Percentiles rank a stretch among this genome's conserved stretches.
Conservation (phyloP, 2,888 invertebrate species). For the Carcina quercana region DNA sequence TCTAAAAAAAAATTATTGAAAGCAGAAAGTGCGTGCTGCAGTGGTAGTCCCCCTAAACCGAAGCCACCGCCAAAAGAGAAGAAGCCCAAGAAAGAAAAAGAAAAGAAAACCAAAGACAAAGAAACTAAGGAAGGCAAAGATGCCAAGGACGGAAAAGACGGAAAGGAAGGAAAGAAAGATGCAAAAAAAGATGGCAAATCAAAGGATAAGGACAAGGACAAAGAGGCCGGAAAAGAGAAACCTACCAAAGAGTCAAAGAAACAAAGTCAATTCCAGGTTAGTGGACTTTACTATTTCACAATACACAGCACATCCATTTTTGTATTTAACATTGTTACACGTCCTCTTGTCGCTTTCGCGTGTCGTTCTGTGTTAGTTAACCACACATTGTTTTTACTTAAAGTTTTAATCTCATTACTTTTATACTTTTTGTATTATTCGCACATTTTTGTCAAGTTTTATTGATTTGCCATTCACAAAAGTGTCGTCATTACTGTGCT, state of each 20-base stretch:
- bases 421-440: slow-evolving; percentile 35
- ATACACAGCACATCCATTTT: slow-evolving; percentile 64
- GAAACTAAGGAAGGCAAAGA: slow-evolving; percentile 68
- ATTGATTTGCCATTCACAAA: slow-evolving; percentile 31
- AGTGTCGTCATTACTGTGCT: slow-evolving; percentile 33
- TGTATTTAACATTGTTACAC: slow-evolving; percentile 42
- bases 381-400: slow-evolving; percentile 39
- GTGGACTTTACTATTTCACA: slow-evolving; percentile 23
- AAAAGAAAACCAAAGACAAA: slow-evolving; percentile 77
- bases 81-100: slow-evolving; percentile 80
- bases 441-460: slow-evolving; percentile 36
- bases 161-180: slow-evolving; percentile 70
- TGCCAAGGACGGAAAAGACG: slow-evolving; percentile 66
- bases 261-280: slow-evolving; percentile 80
- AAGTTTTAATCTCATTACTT: slow-evolving; percentile 34
- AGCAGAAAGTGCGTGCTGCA: slow-evolving; percentile 88
- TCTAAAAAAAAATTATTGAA: slow-evolving; percentile 3
- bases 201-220: slow-evolving; percentile 77
- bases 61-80: slow-evolving; percentile 79
- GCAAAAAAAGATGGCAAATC: slow-evolving; percentile 74
- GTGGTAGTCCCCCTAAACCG: slow-evolving; percentile 79
- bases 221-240: slow-evolving; percentile 74
- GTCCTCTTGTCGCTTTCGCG: slow-evolving; percentile 48
- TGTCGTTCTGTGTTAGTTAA: slow-evolving; percentile 59
- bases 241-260: slow-evolving; percentile 75